A percentile compares a stretch with the other conserved stretches of the same genome.
Conservation (phyloP, 2,797 vertebrate genomes). For the Phalloptychus januarius region DNA sequence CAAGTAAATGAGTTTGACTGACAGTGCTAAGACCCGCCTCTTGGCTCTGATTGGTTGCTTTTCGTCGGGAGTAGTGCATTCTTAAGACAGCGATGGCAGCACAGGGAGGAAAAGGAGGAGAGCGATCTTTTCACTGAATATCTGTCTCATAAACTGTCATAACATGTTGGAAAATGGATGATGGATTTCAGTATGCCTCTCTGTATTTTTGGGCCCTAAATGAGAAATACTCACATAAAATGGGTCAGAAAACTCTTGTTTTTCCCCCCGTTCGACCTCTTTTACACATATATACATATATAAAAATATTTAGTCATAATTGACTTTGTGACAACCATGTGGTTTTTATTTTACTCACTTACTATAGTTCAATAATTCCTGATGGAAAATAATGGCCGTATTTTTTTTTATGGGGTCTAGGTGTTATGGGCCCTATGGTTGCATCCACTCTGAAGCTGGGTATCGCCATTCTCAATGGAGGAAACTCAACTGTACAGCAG, state of each 20-base stretch:
- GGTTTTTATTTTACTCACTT: neutral
- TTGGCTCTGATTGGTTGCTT: too few relatives aligned
- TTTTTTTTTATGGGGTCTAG: slow-evolving; percentile 66
- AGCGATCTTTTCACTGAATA: too few relatives aligned
- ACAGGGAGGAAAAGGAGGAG: too few relatives aligned
- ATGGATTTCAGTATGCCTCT: neutral
- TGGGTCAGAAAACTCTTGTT: too few relatives aligned
- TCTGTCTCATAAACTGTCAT: too few relatives aligned
- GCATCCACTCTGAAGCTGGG: slow-evolving; percentile 94
- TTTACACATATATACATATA: neutral
- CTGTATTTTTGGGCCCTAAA: neutral
- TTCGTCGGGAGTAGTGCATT: too few relatives aligned
- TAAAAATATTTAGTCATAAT: neutral
- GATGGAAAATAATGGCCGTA: neutral
- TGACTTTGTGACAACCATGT: neutral
- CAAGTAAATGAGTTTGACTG: too few relatives aligned
- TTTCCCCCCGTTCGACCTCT: neutral
- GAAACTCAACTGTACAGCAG: slow-evolving; percentile 96
- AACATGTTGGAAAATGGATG: too few relatives aligned
- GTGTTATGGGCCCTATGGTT: slow-evolving; percentile 96
- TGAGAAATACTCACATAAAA: neutral
- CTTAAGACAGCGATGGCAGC: too few relatives aligned
- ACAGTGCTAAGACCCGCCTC: too few relatives aligned
- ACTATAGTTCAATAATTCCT: neutral
- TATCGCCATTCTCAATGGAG: slow-evolving; percentile 94